Percentiles rank a stretch among this genome's conserved stretches.
Evolutionary conservation across 1,140 invertebrate genomes (phyloP).

Genomic region (Drosophila mayri): DNA sequence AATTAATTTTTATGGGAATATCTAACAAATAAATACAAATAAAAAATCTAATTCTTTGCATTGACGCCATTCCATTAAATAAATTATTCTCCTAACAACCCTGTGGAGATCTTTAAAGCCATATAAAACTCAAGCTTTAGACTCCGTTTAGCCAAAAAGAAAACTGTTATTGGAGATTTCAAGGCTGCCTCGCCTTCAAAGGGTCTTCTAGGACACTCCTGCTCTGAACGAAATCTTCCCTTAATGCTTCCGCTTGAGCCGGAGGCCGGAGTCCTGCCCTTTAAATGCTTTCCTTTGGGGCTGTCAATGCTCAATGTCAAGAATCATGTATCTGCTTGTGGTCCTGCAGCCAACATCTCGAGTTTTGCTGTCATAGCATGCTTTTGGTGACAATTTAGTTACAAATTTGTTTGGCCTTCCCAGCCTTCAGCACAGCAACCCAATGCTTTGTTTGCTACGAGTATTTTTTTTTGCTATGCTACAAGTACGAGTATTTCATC

Average conservation of each 20-base stretch:
- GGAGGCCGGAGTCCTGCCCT: not conserved
- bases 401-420: constrained; percentile 68
- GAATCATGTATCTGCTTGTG: constrained; percentile 22
- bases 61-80: no score
- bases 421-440: constrained; percentile 21
- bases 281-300: constrained; percentile 14
- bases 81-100: not conserved
- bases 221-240: not conserved
- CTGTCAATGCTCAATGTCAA: constrained; percentile 25
- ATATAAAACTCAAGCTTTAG: not conserved
- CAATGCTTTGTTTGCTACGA: constrained; percentile 19
- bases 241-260: not conserved
- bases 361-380: constrained; percentile 59
- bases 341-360: constrained; percentile 25
- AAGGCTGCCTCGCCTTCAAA: not conserved
- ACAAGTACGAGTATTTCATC: constrained; percentile 30
- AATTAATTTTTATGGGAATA: no score
- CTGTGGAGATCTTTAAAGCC: not conserved
- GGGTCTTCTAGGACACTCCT: not conserved
- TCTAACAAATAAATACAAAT: no score
- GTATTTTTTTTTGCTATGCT: constrained; percentile 26
- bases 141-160: not conserved
- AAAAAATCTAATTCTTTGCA: no score
- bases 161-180: constrained; percentile 8
- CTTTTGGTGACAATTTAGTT: constrained; percentile 67